A percentile compares a stretch with the other conserved stretches of the same genome.
Evolutionary conservation across 2,113 vertebrate species (phyloP).

Genomic region (rat (Rattus norvegicus)): GRCr8 NC_086024.1:15671001-15671500

Average conservation of each 20-base stretch:
- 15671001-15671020: background rate
- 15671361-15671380: constrained; percentile 89
- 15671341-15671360: constrained; percentile 96
- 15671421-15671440: background rate
- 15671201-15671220: background rate
- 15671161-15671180: background rate
- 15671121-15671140: background rate
- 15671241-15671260: constrained; percentile 1
- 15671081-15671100: background rate
- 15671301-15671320: constrained; percentile 94
- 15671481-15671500: background rate
- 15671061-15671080: background rate
- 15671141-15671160: background rate
- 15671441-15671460: background rate
- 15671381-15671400: constrained; percentile 87
- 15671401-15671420: background rate
- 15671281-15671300: constrained; percentile 88
- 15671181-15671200: background rate
- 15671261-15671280: constrained; percentile 27
- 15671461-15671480: background rate
- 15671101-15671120: constrained; percentile 40
- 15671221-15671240: background rate
- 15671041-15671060: background rate
- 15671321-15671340: constrained; percentile 95
- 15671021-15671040: background rate